Evolutionary conservation across 2,113 vertebrate genomes (phyloP), one percentile per base, ranked within the genome.

Genomic region (Engraulis encrasicolus): DNA sequence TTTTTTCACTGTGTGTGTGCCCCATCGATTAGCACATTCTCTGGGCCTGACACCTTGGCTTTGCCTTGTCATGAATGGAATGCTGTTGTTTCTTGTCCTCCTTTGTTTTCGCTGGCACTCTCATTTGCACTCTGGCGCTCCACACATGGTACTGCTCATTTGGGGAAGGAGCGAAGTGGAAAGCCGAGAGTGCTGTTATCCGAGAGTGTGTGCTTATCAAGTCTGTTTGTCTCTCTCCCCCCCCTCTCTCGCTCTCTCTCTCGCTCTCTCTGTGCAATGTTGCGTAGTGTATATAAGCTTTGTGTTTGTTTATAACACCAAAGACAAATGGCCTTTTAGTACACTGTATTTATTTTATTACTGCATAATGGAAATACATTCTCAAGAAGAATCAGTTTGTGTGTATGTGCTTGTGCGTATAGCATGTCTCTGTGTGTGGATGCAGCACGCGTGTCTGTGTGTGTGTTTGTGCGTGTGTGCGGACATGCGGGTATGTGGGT

Each of bases 41-140:
- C 66, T 34, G 27, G 27, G 27, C 3, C 66, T 74, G 66, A 74
- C 66, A 74, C 66, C 27, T 74, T 14, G 9, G 23, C 31, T 74
- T 15, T 74, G n/a, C 58, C 5, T 66, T 27, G n/a, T 6, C n/a
- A 74, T 74, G 66, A 74, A 74, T 74, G 66, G 66, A 74, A 74
- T 74, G 66, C 66, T 74, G 66, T 66, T 66, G 58, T 27, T 27
- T 66, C 27, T 74, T 14, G 12, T 19, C 34, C 2, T 34, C 4
- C 9, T 74, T 34, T 74, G n/a, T 74, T 74, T 74, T 45, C 40
- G 40, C 40, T 45, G 2, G 27, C 27, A 34, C 11, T 74, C 66
- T 74, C 66, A 31, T 27, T 74, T 27, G 6, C 31, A 34, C 18
- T 2, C 34, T 74, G 66, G 31, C 34, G 66, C 34, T 74, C 17